Evolutionary conservation across 2,888 invertebrate genomes (phyloP), one percentile per base, ranked within the genome.

Genomic region (Drosophila limbata): DNA sequence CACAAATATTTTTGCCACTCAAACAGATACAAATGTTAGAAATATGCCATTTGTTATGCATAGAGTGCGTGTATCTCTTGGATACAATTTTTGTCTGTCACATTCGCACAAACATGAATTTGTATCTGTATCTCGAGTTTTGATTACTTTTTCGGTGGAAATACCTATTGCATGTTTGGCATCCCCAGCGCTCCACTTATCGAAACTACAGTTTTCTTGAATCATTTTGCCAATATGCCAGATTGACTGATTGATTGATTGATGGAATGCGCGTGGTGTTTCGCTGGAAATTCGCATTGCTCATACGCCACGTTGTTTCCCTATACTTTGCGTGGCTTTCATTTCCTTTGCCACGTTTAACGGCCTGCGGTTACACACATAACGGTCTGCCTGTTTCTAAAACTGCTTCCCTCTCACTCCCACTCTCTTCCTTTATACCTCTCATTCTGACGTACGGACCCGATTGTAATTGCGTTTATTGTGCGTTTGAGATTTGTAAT

Each of bases 401-500:
- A 50, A 15, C 59, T 48, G n/a, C 13, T 44, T 13, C 67, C 13
- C 63, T 37, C 39, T 51, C 21, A 39, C 25, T 37, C 42, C 4
- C 37, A 8, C 25, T 5, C 62, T 8, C 39, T 10, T 39, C 6
- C 33, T 37, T n/a, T 19, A 21, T 31, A 44, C 35, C 11, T 62
- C 50, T 35, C 50, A 13, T 5, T 28, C 47, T 11, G 5, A 28
- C n/a, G 35, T 6, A 19, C 35, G n/a, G 19, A 51, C 73, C 66
- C 60, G 59, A 44, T 65, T 81, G 82, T 84, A 88, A 84, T 84
- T 84, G 87, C 79, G 84, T 84, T 86, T 84, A 84, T 84, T 84
- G 84, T 88, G 87, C 89, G 87, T 84, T 87, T 72, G 89, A 88
- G 84, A 88, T 88, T 87, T 88, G 87, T 71, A 78, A 84, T 81